phyloP scores from a whole-genome alignment of 2,797 vertebrate species.

The Pseudochromis fuscus region DNA sequence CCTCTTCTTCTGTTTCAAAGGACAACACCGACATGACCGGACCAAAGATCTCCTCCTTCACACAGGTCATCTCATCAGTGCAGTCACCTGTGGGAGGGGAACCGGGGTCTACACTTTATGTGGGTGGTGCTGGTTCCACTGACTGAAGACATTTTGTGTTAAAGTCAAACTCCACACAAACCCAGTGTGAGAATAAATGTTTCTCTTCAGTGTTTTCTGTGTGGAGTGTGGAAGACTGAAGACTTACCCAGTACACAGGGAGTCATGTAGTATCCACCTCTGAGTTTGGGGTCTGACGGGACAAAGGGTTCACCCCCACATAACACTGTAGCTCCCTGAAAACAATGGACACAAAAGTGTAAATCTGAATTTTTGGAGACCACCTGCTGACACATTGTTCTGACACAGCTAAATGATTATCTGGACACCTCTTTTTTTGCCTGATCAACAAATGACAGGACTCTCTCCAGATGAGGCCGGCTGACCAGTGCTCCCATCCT shows the following conservation, averaged over 20 bases:
- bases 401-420: background rate
- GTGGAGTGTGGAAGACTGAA: too few species aligned
- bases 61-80: constrained; percentile 94
- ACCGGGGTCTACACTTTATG: background rate
- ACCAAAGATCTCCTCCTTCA: constrained; percentile 98
- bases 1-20: constrained; percentile 94
- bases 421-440: constrained; percentile 90
- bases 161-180: too few species aligned
- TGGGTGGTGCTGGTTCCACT: background rate
- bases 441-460: constrained; percentile 89
- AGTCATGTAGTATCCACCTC: constrained; percentile 92
- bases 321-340: constrained; percentile 91
- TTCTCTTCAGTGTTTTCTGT: too few species aligned
- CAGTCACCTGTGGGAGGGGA: constrained; percentile 84
- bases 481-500: constrained; percentile 97
- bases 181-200: too few species aligned
- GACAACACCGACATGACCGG: constrained; percentile 97
- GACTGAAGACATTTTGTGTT: background rate
- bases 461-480: constrained; percentile 89
- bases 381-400: too few species aligned
- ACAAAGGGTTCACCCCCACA: constrained; percentile 90
- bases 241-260: constrained; percentile 93
- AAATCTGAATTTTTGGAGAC: too few species aligned
- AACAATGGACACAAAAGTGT: constrained; percentile 2
- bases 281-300: constrained; percentile 91